Conservation (phyloP, 2,888 invertebrate species). For the Bugula neritina region DNA sequence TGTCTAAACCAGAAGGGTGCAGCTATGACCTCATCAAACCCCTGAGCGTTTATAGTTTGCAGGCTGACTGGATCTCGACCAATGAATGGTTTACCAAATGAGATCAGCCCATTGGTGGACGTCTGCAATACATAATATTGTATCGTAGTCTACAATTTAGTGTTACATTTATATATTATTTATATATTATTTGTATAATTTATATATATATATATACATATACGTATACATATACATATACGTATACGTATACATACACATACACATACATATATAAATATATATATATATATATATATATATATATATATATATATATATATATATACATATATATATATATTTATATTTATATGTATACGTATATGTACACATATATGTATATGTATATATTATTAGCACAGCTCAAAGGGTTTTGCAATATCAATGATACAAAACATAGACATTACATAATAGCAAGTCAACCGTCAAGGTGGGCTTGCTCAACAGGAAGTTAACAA, state of each 20-base stretch:
- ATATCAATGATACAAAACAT: too few species aligned
- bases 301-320: background rate
- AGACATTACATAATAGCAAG: too few species aligned
- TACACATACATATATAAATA: too few species aligned
- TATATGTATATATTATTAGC: too few species aligned
- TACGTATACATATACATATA: too few species aligned
- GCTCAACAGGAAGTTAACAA: too few species aligned
- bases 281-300: too few species aligned
- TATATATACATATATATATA: background rate
- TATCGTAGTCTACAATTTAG: too few species aligned
- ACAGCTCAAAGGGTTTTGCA: too few species aligned
- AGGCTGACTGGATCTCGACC: background rate
- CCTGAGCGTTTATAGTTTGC: background rate
- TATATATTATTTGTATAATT: background rate
- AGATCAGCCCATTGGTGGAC: constrained; percentile 21
- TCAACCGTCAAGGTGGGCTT: too few species aligned
- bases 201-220: background rate
- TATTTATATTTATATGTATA: background rate
- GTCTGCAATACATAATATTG: constrained; percentile 8
- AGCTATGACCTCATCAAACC: background rate
- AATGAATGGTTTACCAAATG: constrained; percentile 5
- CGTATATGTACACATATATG: background rate
- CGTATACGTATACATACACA: background rate
- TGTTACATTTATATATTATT: too few species aligned
- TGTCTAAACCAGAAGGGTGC: background rate